Evolutionary conservation across 53 echinoderm and acorn worm genomes (phyloP), one percentile per base, ranked within the genome.

Genomic region (Temnopleurus reevesii): DNA sequence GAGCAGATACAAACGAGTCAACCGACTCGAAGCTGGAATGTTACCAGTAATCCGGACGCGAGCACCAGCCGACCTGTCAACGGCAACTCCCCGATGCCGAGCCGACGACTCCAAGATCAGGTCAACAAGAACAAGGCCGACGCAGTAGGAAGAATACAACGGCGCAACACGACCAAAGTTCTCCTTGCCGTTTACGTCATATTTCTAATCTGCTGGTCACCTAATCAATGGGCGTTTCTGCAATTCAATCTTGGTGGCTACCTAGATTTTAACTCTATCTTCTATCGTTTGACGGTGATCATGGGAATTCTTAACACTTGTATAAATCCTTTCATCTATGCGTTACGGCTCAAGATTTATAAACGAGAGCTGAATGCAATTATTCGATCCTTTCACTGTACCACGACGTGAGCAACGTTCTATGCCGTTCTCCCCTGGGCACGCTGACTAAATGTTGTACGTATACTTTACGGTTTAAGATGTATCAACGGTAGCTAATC

Each of bases 121-220:
- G 46, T 45, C 19, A 79, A 49, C 49, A 26, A 27, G 13, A 85
- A 60, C 61, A 15, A 45, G 29, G 30, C 0, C 12, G 55, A 54
- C 21, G 79, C 79, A 5, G 60, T 49, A 24, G 88, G 88, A 2
- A 33, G 77, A 34, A 86, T 90, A 43, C 94, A 92, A 29, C 76
- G 95, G 9, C 86, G 91, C 36, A 95, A 95, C 60, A 86, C 92
- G 19, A 95, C 97, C 54, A 95, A 89, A 47, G 91, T 95, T 0
- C 76, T 95, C 0, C 64, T 93, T 12, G 49, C 89, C 10, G 91
- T 97, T 7, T 97, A 88, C 54, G 12, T 94, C 17, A 45, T 94
- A 33, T 97, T 91, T 88, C 77, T 96, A 21, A 90, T 96, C 44
- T 96, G 96, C 91, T 96, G 96, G 96, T 92, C 93, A 2, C 94